Base-by-base conservation (phyloP, 2,888 invertebrate genomes). In the Tillus elongatus region DNA sequence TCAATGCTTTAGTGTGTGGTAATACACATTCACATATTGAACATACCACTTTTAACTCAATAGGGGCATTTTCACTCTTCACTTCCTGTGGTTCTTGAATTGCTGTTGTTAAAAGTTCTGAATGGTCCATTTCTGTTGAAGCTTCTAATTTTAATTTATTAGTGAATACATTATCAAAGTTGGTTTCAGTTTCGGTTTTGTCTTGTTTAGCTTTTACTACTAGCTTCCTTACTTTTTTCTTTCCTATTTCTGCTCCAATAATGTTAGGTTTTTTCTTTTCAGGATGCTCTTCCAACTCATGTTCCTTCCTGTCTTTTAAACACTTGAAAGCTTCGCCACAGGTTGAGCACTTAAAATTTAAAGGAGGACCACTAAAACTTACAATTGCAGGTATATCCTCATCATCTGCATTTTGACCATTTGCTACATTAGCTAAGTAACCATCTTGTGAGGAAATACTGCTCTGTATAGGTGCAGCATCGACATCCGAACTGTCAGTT, bases 401-500 rank as follows among this genome's bases (percentile, higher is more conserved):
- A 9, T 29, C 30, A 4, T 9, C 9, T 9, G 9, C 6, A 11
- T 29, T 8, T 13, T 41, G 30, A 12, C 3, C n/a, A 33, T 33
- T 15, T 6, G 34, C 35, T 3, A 14, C 30, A 8, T 34, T 27
- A n/a, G 19, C 19, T 33, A 30, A 28, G 11, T 35, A 19, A 11
- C 11, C 30, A 28, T 32, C 35, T 9, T 35, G 33, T 15, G 33
- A 16, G 29, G 6, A 6, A n/a, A 19, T 19, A n/a, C 37, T 34
- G 37, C 43, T 27, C 13, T 28, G 19, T 33, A 37, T 33, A 36
- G 39, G 33, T 3, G 49, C 45, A 15, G 40, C 42, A 32, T 53
- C 53, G 3, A 50, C 69, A 45, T 79, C 79, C 0, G 79, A 79
- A n/a, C 75, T 74, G 52, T 80, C 79, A 0, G 77, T 77, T 39